These are phyloP conservation scores for Maccullochella peelii DNA, from an alignment of 2,113 vertebrate genomes.

Conservation along the genomic window DNA sequence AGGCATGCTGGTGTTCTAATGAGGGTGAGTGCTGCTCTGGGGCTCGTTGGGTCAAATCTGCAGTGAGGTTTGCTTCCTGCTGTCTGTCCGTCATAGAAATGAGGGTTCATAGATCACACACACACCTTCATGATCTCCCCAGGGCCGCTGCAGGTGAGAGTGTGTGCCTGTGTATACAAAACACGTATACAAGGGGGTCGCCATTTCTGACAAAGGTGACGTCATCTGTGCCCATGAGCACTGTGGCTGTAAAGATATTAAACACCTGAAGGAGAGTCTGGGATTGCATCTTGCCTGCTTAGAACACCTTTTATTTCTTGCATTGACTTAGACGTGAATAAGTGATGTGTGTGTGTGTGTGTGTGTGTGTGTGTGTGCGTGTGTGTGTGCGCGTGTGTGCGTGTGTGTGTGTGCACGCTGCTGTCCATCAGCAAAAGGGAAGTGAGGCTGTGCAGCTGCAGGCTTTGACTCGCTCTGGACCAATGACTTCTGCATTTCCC, in stretches of 20 bases:
- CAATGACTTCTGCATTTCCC: conserved; percentile 57
- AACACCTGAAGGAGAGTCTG: background rate
- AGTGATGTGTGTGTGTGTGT: background rate
- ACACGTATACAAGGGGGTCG: background rate
- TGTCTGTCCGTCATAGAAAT: conserved; percentile 48
- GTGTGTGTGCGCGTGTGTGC: background rate
- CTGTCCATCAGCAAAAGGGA: conserved; percentile 36
- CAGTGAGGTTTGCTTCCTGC: conserved; percentile 22
- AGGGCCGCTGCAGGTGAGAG: background rate
- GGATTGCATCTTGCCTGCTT: background rate
- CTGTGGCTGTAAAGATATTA: background rate
- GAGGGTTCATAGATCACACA: conserved; percentile 5
- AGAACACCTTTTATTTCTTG: background rate
- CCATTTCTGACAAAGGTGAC: conserved; percentile 22
- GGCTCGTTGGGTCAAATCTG: conserved; percentile 39
- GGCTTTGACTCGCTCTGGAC: conserved; percentile 44
- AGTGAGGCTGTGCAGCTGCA: conserved; percentile 35
- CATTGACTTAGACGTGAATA: background rate
- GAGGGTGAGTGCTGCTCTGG: conserved; percentile 34
- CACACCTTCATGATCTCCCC: conserved; percentile 1
- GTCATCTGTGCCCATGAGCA: conserved; percentile 9
- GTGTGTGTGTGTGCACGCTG: background rate
- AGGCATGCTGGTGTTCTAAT: conserved; percentile 46
- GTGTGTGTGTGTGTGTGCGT: background rate
- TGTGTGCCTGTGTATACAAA: conserved; percentile 12